Evolutionary conservation across 2,113 vertebrate species (phyloP).

Genomic region (Tyrannus savana): DNA sequence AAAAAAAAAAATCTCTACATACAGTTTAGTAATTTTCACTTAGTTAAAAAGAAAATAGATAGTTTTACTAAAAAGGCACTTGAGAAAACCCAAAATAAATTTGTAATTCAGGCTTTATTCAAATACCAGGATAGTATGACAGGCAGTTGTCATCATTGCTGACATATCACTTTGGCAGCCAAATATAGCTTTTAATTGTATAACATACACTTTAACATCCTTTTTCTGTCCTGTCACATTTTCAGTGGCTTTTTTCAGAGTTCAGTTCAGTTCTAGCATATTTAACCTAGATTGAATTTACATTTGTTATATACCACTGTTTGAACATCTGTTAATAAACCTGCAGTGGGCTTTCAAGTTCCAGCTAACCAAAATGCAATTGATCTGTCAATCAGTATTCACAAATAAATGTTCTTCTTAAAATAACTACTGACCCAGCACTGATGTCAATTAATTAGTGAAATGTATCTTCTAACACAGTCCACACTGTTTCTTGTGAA

Average conservation of each 20-base stretch:
- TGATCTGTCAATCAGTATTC: background rate
- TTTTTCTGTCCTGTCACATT: conserved; percentile 32
- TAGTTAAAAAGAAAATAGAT: background rate
- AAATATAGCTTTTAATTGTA: conserved; percentile 27
- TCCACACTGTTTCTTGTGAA: background rate
- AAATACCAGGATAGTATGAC: background rate
- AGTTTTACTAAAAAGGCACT: background rate
- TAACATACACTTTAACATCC: conserved; percentile 28
- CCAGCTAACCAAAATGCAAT: background rate
- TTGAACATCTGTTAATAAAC: conserved; percentile 26
- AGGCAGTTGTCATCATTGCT: background rate
- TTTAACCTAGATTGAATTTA: conserved; percentile 9
- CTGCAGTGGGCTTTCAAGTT: background rate
- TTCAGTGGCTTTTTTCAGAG: conserved; percentile 35
- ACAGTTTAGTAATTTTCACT: background rate
- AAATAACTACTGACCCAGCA: background rate
- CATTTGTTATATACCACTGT: background rate
- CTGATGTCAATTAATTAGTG: conserved; percentile 1
- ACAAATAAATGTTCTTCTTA: background rate
- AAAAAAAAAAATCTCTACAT: background rate
- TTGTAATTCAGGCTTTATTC: background rate
- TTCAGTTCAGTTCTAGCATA: conserved; percentile 31
- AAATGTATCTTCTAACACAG: background rate
- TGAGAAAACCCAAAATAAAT: background rate
- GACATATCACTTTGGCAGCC: background rate